phyloP scores from a whole-genome alignment of 2,888 invertebrate species.

The Dyspetes luteomarginatus region DNA sequence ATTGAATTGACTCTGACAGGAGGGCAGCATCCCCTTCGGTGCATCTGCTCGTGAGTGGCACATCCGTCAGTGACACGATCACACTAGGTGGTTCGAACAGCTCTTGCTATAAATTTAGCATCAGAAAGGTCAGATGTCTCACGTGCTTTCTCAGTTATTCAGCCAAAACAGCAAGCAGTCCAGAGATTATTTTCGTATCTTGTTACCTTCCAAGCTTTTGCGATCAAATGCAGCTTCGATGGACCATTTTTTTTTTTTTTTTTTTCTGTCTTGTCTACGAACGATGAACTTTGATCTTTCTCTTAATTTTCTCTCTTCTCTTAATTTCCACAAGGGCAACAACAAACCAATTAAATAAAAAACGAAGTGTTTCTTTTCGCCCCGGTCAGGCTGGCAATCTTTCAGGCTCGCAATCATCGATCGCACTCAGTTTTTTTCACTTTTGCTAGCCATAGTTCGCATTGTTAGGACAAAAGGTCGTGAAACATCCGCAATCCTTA shows the following conservation, averaged over 20 bases:
- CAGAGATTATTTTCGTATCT: background rate
- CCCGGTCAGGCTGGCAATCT: no score
- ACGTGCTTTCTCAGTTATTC: conserved; percentile 8
- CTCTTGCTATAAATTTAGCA: conserved; percentile 24
- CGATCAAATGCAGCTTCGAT: background rate
- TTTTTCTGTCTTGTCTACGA: background rate
- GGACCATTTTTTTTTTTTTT: background rate
- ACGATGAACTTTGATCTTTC: background rate
- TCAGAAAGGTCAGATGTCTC: conserved; percentile 47
- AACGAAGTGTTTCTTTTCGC: no score
- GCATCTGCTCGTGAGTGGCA: conserved; percentile 34
- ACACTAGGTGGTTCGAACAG: conserved; percentile 30
- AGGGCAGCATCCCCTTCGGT: conserved; percentile 25
- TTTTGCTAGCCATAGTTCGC: no score
- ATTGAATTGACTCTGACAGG: conserved; percentile 11
- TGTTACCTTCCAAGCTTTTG: no score
- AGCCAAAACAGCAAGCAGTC: background rate
- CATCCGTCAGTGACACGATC: conserved; percentile 46
- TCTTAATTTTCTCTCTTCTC: no score
- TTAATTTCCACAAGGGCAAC: background rate
- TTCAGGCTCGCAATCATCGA: no score
- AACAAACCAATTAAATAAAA: background rate
- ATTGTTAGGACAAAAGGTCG: no score
- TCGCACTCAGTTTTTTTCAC: no score
- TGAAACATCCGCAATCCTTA: no score